Percentiles rank a stretch among this genome's conserved stretches.
phyloP scores from a whole-genome alignment of 2,888 invertebrate genomes.

The Phyllotreta striolata region DNA sequence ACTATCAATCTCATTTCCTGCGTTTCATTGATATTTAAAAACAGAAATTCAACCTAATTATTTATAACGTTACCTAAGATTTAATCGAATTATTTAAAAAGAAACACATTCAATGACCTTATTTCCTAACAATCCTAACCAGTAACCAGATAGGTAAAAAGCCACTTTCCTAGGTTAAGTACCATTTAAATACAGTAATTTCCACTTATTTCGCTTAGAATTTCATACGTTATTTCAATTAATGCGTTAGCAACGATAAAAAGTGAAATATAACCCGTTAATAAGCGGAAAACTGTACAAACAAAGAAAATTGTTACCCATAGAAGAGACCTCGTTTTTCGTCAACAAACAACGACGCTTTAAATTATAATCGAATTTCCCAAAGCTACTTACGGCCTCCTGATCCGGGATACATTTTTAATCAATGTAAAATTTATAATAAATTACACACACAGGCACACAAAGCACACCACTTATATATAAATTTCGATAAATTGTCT shows the following conservation, averaged over 20 bases:
- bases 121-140: slow-evolving; percentile 39
- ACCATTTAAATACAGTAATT: slow-evolving; percentile 19
- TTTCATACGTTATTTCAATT: background rate
- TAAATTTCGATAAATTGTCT: slow-evolving; percentile 53
- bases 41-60: background rate
- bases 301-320: slow-evolving; percentile 37
- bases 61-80: slow-evolving; percentile 13
- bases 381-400: slow-evolving; percentile 58
- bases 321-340: slow-evolving; percentile 40
- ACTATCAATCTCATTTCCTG: slow-evolving; percentile 19
- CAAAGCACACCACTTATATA: slow-evolving; percentile 57
- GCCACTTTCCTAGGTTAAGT: slow-evolving; percentile 37
- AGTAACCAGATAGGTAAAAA: slow-evolving; percentile 32
- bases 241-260: background rate
- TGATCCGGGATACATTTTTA: slow-evolving; percentile 59
- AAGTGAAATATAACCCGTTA: slow-evolving; percentile 20
- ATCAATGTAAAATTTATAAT: slow-evolving; percentile 45
- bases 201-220: background rate
- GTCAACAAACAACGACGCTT: slow-evolving; percentile 40
- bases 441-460: slow-evolving; percentile 58
- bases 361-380: slow-evolving; percentile 17
- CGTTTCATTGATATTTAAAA: background rate
- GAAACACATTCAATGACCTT: slow-evolving; percentile 51
- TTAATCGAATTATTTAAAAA: slow-evolving; percentile 21
- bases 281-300: slow-evolving; percentile 34